Evolutionary conservation across 2,888 invertebrate genomes (phyloP).

Genomic region (Pyrgus malvae): DNA sequence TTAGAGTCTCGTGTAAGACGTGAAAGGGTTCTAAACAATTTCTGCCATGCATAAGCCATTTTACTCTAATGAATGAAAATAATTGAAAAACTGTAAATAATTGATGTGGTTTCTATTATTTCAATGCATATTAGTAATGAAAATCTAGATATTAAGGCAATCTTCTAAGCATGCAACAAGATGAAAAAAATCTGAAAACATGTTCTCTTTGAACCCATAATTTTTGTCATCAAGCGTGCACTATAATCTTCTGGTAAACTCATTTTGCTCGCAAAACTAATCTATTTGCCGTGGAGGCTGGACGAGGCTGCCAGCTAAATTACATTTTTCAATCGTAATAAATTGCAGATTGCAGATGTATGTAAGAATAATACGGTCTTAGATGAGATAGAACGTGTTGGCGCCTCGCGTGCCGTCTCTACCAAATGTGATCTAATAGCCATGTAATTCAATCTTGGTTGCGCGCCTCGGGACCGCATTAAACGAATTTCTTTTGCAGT

Average conservation of each 20-base stretch:
- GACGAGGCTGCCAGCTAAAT: constrained; percentile 6
- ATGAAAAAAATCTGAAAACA: background rate
- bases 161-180: too few species aligned
- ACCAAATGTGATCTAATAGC: constrained; percentile 56
- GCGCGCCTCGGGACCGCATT: constrained; percentile 25
- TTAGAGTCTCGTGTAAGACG: too few species aligned
- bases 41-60: too few species aligned
- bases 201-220: background rate
- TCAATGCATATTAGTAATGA: too few species aligned
- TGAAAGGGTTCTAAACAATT: too few species aligned
- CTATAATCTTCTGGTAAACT: constrained; percentile 15
- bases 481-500: constrained; percentile 31
- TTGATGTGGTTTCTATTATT: too few species aligned
- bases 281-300: constrained; percentile 7
- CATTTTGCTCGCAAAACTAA: constrained; percentile 16
- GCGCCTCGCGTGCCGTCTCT: constrained; percentile 48
- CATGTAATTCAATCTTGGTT: constrained; percentile 59
- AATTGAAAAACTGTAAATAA: too few species aligned
- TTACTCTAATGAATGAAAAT: too few species aligned
- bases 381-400: constrained; percentile 24
- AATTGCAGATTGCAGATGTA: constrained; percentile 25
- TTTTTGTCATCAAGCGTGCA: constrained; percentile 9
- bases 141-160: too few species aligned
- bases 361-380: constrained; percentile 16
- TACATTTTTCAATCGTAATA: constrained; percentile 27